A percentile compares a stretch with the other conserved stretches of the same genome.
phyloP scores from a whole-genome alignment of 2,797 vertebrate genomes.

The Acomys russatus region DNA sequence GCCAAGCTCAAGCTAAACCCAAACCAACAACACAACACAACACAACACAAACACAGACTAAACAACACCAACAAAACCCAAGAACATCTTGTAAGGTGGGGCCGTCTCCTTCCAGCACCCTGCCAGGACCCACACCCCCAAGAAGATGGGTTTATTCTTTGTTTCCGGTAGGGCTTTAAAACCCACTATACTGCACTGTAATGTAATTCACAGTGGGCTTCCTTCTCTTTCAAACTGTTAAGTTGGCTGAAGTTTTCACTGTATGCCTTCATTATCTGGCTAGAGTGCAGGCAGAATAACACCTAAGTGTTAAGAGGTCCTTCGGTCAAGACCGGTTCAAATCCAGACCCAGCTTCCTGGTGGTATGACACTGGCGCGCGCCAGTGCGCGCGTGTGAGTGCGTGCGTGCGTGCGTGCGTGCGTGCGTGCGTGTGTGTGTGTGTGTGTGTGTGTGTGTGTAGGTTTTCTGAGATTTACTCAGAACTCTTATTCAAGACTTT shows the following conservation, averaged over 20 bases:
- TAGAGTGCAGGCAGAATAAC: not conserved
- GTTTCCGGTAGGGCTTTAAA: conserved; percentile 16
- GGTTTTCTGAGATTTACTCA: conserved; percentile 49
- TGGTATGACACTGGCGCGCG: not conserved
- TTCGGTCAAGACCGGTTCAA: conserved; percentile 12
- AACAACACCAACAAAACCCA: not conserved
- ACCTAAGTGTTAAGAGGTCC: not conserved
- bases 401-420: no score
- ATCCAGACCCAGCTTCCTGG: not conserved
- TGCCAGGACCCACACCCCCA: not conserved
- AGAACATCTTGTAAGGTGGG: not conserved
- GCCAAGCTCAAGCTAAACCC: not conserved
- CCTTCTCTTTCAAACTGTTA: not conserved
- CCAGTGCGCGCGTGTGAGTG: no score
- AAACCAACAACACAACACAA: no score
- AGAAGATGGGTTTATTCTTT: not conserved
- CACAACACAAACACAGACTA: not conserved
- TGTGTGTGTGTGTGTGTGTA: not conserved
- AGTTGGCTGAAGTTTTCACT: conserved; percentile 17
- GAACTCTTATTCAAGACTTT: not conserved
- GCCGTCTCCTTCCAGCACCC: not conserved
- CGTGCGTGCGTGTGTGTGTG: no score
- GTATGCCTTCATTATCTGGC: conserved; percentile 35
- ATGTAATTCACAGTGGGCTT: not conserved
- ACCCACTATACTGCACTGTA: not conserved